phyloP scores from a whole-genome alignment of 2,797 vertebrate genomes.

The Enteromius thamalakanensis region DNA sequence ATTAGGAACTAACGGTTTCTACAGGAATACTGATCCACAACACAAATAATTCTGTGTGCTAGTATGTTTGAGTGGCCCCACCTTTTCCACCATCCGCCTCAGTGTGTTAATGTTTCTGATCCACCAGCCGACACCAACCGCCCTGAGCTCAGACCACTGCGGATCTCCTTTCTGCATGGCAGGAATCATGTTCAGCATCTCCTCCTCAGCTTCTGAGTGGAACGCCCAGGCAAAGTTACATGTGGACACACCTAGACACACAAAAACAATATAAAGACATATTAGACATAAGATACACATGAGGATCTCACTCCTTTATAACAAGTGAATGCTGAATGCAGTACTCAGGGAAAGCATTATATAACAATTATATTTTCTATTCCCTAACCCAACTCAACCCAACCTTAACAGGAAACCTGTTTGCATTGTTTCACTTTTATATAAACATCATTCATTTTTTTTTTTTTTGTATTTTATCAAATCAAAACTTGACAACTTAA shows the following conservation, averaged over 20 bases:
- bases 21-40: neutral
- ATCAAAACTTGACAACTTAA: too few relatives aligned
- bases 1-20: neutral
- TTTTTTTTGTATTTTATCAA: too few relatives aligned
- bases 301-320: neutral
- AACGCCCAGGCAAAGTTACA: constrained; percentile 99
- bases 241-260: constrained; percentile 87
- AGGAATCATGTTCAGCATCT: constrained; percentile 96
- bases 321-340: neutral
- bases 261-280: neutral
- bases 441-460: too few relatives aligned
- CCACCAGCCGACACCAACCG: constrained; percentile 97
- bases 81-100: constrained; percentile 96
- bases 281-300: neutral
- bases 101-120: constrained; percentile 97
- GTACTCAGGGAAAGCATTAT: neutral
- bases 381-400: too few relatives aligned
- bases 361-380: too few relatives aligned
- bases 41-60: neutral
- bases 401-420: too few relatives aligned
- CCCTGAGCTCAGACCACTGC: constrained; percentile 95
- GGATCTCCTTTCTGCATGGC: constrained; percentile 97
- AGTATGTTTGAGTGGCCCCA: constrained; percentile 62
- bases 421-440: too few relatives aligned
- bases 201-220: constrained; percentile 97